These are phyloP conservation scores for Holocentrus rufus DNA, from an alignment of 2,797 vertebrate genomes.

Conservation along the genomic window DNA sequence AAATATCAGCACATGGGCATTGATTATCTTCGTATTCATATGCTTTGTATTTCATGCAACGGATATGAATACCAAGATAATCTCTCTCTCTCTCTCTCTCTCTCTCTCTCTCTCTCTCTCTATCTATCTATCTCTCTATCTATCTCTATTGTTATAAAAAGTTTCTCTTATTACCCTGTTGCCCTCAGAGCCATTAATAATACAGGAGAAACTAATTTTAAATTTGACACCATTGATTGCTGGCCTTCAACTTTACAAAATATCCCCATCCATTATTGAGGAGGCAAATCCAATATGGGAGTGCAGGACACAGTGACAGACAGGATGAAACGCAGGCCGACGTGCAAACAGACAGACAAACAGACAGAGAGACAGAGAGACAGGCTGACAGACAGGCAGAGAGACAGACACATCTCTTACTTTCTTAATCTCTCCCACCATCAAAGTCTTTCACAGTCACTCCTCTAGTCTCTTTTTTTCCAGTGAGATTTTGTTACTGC, in stretches of 20 bases:
- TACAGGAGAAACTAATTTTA: conserved; percentile 89
- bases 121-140: conserved; percentile 36
- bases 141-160: conserved; percentile 32
- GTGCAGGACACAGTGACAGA: conserved; percentile 52
- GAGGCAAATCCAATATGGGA: conserved; percentile 83
- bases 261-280: conserved; percentile 89
- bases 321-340: conserved; percentile 28
- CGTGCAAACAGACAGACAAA: conserved; percentile 43
- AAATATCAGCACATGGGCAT: too few species aligned
- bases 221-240: conserved; percentile 89
- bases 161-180: conserved; percentile 74
- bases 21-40: too few species aligned
- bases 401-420: too few species aligned
- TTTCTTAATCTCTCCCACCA: too few species aligned
- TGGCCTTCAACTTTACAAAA: conserved; percentile 88
- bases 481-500: too few species aligned
- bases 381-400: too few species aligned
- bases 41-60: too few species aligned
- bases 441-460: too few species aligned
- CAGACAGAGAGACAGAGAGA: conserved; percentile 11
- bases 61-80: too few species aligned
- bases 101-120: conserved; percentile 34
- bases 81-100: too few species aligned
- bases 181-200: conserved; percentile 83
- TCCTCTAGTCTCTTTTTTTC: too few species aligned